Evolutionary conservation across 30 jellyfish, hydroid and myxozoan genomes (phyloP).

Genomic region (Turritopsis dohrnii): DNA sequence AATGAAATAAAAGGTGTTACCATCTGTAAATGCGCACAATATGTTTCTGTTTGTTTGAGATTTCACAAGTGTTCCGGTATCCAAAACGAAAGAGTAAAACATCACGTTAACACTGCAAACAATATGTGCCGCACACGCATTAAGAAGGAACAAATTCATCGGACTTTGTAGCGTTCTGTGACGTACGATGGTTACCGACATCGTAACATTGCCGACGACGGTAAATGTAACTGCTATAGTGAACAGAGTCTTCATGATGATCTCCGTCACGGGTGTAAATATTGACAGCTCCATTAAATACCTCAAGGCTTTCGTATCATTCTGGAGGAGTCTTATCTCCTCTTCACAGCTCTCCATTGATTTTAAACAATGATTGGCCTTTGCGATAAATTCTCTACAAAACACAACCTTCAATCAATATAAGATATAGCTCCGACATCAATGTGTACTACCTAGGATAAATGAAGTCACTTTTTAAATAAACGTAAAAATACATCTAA

Average conservation of each 20-base stretch:
- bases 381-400: background rate
- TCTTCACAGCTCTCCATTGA: background rate
- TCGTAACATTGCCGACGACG: conserved; percentile 31
- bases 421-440: background rate
- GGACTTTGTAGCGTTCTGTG: conserved; percentile 53
- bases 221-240: background rate
- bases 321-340: background rate
- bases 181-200: conserved; percentile 50
- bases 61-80: conserved; percentile 33
- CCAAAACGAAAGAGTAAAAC: conserved; percentile 60
- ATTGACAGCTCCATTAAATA: background rate
- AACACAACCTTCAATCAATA: background rate
- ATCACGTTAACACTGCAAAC: conserved; percentile 45
- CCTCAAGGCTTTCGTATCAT: background rate
- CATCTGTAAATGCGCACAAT: conserved; percentile 75
- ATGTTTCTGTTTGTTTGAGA: conserved; percentile 24
- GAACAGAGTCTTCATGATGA: background rate
- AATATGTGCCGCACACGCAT: conserved; percentile 61
- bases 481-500: too few species aligned
- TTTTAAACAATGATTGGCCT: background rate
- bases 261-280: background rate
- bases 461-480: too few species aligned
- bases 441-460: too few species aligned
- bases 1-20: conserved; percentile 57
- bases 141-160: conserved; percentile 65